Conservation (phyloP, 2,113 vertebrate species). For the Salvelinus alpinus region DNA sequence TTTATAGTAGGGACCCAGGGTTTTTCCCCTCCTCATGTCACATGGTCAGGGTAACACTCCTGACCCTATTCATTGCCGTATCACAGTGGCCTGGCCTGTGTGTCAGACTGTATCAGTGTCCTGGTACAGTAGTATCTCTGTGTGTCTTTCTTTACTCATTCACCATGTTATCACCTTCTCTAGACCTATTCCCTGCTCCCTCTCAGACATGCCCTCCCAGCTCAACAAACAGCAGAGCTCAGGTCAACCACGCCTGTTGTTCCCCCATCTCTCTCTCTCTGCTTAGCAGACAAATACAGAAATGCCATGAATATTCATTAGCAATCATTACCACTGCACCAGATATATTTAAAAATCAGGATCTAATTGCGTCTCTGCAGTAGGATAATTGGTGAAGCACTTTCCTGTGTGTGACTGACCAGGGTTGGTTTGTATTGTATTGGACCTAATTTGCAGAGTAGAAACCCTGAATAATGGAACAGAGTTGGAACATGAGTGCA, state of each 20-base stretch:
- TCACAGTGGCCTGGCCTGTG: too few species aligned
- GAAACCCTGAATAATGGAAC: neutral
- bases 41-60: too few species aligned
- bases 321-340: constrained; percentile 41
- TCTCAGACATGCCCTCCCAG: neutral
- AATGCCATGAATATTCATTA: constrained; percentile 62
- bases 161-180: neutral
- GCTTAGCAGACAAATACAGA: constrained; percentile 22
- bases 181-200: neutral
- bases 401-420: constrained; percentile 8
- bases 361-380: constrained; percentile 28
- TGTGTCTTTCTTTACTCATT: neutral
- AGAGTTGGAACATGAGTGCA: neutral
- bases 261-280: constrained; percentile 47
- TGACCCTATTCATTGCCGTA: too few species aligned
- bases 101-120: neutral
- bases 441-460: neutral
- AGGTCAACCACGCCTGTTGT: neutral
- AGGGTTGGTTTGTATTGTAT: neutral
- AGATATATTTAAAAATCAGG: constrained; percentile 40
- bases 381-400: constrained; percentile 42
- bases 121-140: neutral
- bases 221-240: neutral
- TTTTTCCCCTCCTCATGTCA: too few species aligned
- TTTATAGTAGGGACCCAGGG: too few species aligned